A percentile compares a stretch with the other conserved stretches of the same genome.
Conservation (phyloP, 2,113 vertebrate genomes). For the Suricata suricatta region DNA sequence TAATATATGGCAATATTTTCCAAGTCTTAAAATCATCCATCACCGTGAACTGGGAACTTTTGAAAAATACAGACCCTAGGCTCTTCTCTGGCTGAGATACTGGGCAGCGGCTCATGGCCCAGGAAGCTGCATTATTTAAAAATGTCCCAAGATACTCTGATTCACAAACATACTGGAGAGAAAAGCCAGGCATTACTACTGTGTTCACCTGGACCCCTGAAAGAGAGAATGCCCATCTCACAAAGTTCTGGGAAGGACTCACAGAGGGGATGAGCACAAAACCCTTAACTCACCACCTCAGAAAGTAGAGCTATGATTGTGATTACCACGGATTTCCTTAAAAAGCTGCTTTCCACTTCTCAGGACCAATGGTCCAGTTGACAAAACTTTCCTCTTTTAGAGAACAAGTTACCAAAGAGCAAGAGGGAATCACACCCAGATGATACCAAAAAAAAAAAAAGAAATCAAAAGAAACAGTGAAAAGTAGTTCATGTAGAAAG, state of each 20-base stretch:
- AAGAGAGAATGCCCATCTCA: neutral
- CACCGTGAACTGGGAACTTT: neutral
- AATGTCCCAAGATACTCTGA: neutral
- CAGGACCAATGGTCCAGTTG: neutral
- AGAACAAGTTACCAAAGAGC: conserved; percentile 36
- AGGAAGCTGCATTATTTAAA: neutral
- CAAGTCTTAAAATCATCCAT: neutral
- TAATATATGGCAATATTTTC: neutral
- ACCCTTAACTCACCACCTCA: neutral
- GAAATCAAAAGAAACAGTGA: neutral
- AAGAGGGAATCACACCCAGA: conserved; percentile 9
- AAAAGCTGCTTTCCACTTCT: neutral
- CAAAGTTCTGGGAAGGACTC: neutral
- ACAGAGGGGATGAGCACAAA: neutral
- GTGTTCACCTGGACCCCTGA: neutral
- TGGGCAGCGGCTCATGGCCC: neutral
- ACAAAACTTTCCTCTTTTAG: conserved; percentile 4
- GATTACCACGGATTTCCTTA: neutral
- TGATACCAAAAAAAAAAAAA: neutral
- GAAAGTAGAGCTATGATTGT: neutral
- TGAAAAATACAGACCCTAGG: neutral
- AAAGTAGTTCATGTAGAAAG: neutral
- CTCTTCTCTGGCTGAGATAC: neutral
- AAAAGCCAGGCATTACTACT: neutral
- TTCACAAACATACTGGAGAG: neutral